Percentiles rank a stretch among this genome's conserved stretches.
Evolutionary conservation across 23 tunicate species (phyloP).

Genomic region (Trididemnum clinides): DNA sequence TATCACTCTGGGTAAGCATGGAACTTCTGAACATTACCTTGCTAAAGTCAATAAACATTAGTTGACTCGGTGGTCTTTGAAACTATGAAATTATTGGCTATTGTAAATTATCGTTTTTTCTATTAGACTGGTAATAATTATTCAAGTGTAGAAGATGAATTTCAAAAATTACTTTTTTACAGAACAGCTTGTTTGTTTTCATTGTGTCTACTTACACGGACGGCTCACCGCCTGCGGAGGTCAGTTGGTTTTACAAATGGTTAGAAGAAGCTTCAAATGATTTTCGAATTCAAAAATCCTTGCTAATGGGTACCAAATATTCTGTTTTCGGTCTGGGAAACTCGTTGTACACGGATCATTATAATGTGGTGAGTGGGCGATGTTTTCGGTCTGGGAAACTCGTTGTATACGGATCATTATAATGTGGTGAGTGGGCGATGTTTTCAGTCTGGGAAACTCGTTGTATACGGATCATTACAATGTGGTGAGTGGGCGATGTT

Average conservation of each 20-base stretch:
- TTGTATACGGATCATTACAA: conserved; percentile 64
- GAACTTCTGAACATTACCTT: no score
- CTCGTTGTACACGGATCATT: conserved; percentile 61
- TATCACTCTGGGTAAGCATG: no score
- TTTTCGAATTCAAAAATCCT: conserved; percentile 74
- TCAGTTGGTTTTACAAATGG: conserved; percentile 88
- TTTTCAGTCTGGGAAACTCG: conserved; percentile 87
- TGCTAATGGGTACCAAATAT: conserved; percentile 62
- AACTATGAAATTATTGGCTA: no score
- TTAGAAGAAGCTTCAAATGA: conserved; percentile 76
- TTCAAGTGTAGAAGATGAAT: no score
- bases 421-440: conserved; percentile 56
- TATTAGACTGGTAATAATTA: no score
- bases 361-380: conserved; percentile 48
- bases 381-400: conserved; percentile 91
- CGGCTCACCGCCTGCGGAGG: conserved; percentile 66
- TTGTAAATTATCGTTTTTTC: no score
- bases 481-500: conserved; percentile 34
- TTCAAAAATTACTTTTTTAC: no score
- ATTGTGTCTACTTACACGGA: conserved; percentile 86
- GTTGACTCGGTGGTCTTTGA: no score
- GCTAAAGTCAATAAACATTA: no score
- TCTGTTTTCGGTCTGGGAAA: conserved; percentile 92
- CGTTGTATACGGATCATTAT: conserved; percentile 61
- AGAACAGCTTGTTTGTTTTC: conserved; percentile 23